Percentiles rank a stretch among this genome's conserved stretches.
Conservation (phyloP, 2,113 vertebrate genomes). For the Neopipo cinnamomea region DNA sequence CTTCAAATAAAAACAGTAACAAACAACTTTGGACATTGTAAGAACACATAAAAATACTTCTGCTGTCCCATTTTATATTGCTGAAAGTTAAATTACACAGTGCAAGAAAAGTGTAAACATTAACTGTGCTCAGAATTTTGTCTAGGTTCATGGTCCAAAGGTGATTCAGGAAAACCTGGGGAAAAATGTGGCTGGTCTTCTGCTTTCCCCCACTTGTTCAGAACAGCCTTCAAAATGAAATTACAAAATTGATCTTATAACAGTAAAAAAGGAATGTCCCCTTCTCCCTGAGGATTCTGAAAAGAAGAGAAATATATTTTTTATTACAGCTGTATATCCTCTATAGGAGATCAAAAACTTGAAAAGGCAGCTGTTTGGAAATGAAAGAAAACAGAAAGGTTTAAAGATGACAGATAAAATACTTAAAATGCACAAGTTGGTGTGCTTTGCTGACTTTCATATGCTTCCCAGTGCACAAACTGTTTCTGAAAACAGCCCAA, state of each 20-base stretch:
- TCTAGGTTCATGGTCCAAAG: slow-evolving; percentile 36
- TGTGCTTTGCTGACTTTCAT: not conserved
- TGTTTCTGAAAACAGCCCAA: not conserved
- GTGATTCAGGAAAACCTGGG: slow-evolving; percentile 29
- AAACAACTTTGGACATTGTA: slow-evolving; percentile 71
- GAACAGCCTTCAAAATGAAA: slow-evolving; percentile 11
- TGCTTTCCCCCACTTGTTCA: slow-evolving; percentile 57
- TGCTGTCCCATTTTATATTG: slow-evolving; percentile 63
- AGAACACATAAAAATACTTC: slow-evolving; percentile 59
- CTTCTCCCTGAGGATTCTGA: slow-evolving; percentile 24
- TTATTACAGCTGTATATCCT: not conserved
- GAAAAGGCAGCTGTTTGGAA: not conserved
- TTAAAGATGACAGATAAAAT: not conserved
- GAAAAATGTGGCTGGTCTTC: not conserved
- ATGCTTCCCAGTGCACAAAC: not conserved
- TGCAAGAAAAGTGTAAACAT: slow-evolving; percentile 40
- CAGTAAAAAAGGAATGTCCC: slow-evolving; percentile 38
- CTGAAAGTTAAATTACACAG: slow-evolving; percentile 60
- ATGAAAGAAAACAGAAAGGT: not conserved
- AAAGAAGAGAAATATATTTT: slow-evolving; percentile 38
- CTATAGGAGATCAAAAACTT: not conserved
- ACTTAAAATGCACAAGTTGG: not conserved
- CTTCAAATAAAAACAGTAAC: slow-evolving; percentile 79
- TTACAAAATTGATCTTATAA: slow-evolving; percentile 14
- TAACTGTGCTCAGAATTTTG: not conserved